These are phyloP conservation scores for Caenorhabditis briggsae DNA, from an alignment of 1,140 invertebrate species.

Conservation along the genomic window DNA sequence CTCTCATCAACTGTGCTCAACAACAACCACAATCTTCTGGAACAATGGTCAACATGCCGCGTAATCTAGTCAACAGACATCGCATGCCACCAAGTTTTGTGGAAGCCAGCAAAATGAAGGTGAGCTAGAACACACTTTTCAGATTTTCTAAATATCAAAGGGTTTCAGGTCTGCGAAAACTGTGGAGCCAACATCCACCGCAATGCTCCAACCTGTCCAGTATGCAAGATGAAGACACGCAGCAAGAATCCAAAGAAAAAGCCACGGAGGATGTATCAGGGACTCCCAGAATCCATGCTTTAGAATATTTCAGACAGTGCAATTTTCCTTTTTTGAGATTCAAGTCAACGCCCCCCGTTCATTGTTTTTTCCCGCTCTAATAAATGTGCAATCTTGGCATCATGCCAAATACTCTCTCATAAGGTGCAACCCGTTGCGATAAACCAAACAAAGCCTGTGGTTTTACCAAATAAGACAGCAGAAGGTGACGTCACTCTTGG, in stretches of 20 bases:
- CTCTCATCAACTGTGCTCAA: neutral
- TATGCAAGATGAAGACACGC: slow-evolving; percentile 97
- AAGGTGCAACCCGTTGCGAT: too few species aligned
- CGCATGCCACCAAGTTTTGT: slow-evolving; percentile 44
- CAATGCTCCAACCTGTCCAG: slow-evolving; percentile 97
- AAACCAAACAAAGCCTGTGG: too few species aligned
- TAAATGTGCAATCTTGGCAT: slow-evolving; percentile 12
- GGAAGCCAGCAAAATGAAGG: slow-evolving; percentile 44
- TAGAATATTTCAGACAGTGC: neutral
- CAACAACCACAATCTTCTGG: slow-evolving; percentile 6
- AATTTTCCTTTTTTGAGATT: neutral
- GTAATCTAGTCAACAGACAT: slow-evolving; percentile 19
- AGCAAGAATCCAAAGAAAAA: slow-evolving; percentile 86
- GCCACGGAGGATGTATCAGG: neutral
- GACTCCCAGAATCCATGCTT: neutral
- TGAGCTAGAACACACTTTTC: neutral
- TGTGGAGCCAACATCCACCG: slow-evolving; percentile 99
- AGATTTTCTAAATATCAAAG: neutral
- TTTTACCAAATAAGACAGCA: too few species aligned
- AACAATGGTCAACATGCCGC: neutral
- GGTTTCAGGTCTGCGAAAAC: slow-evolving; percentile 87
- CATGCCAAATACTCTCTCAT: neutral
- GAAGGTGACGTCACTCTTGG: too few species aligned
- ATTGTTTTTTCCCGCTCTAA: neutral
- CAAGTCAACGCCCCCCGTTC: neutral